These are phyloP conservation scores for Passer montanus DNA, from an alignment of 2,113 vertebrate genomes.

Conservation along the genomic window DNA sequence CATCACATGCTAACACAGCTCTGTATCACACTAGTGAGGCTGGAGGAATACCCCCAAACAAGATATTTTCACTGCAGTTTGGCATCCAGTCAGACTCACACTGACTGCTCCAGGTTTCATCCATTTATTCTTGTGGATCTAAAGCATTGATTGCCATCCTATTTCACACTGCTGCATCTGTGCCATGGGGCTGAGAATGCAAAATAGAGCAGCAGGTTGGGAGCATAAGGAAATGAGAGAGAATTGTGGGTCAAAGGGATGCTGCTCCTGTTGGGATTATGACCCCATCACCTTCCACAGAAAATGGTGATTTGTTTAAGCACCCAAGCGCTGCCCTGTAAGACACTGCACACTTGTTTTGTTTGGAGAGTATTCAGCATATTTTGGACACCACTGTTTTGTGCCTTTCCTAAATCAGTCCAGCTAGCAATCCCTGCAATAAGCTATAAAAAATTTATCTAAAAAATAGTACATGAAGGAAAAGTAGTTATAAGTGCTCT, in stretches of 20 bases:
- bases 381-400: background rate
- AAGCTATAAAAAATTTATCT: background rate
- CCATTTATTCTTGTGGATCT: background rate
- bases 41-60: background rate
- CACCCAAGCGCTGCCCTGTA: background rate
- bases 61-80: background rate
- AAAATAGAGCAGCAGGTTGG: background rate
- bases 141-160: background rate
- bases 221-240: background rate
- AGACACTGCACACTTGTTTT: background rate
- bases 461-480: constrained; percentile 29
- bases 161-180: background rate
- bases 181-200: background rate
- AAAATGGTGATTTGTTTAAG: background rate
- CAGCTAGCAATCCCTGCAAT: background rate
- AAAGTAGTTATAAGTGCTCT: background rate
- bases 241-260: background rate
- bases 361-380: background rate
- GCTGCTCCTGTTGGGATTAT: background rate
- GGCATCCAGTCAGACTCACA: background rate
- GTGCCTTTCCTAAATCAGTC: background rate
- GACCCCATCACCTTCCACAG: background rate
- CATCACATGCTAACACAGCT: too few relatives aligned
- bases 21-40: background rate
- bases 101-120: fast-evolving